Evolutionary conservation across 1,140 invertebrate genomes (phyloP).

Genomic region (Pseudomyrmex cubaensis): DNA sequence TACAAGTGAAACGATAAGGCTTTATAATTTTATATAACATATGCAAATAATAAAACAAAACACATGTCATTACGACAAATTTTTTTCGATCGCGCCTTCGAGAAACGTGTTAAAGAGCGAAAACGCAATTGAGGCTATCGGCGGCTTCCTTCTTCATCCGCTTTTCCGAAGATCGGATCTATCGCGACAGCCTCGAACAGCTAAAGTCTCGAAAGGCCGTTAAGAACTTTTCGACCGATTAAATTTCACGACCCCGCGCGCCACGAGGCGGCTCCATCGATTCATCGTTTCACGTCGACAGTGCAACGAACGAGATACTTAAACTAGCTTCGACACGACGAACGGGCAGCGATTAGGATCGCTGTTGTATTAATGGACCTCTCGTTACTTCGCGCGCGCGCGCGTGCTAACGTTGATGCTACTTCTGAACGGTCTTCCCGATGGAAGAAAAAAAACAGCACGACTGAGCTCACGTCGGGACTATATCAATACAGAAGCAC

Average conservation of each 20-base stretch:
- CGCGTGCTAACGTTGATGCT: conserved; percentile 3
- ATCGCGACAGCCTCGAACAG: conserved; percentile 46
- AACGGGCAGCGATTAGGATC: conserved; percentile 48
- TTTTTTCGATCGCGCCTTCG: neutral
- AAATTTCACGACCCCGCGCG: conserved; percentile 62
- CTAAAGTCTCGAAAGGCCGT: conserved; percentile 48
- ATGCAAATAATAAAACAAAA: neutral
- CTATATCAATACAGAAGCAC: neutral
- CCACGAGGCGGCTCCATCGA: conserved; percentile 52
- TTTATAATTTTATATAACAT: neutral
- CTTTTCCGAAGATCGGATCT: conserved; percentile 46
- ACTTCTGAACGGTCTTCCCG: neutral
- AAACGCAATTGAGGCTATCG: conserved; percentile 20
- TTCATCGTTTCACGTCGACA: conserved; percentile 54
- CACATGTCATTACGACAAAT: neutral
- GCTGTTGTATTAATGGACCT: conserved; percentile 45
- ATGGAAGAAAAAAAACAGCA: neutral
- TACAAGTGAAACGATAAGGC: neutral
- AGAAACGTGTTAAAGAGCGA: conserved; percentile 39
- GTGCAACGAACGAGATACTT: conserved; percentile 41
- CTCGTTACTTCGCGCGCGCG: neutral
- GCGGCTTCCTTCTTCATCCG: conserved; percentile 44
- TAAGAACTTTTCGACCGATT: conserved; percentile 68
- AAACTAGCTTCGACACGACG: conserved; percentile 38
- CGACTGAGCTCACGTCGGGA: conserved; percentile 11